phyloP scores from a whole-genome alignment of 2,797 vertebrate genomes.

The Prionace glauca region DNA sequence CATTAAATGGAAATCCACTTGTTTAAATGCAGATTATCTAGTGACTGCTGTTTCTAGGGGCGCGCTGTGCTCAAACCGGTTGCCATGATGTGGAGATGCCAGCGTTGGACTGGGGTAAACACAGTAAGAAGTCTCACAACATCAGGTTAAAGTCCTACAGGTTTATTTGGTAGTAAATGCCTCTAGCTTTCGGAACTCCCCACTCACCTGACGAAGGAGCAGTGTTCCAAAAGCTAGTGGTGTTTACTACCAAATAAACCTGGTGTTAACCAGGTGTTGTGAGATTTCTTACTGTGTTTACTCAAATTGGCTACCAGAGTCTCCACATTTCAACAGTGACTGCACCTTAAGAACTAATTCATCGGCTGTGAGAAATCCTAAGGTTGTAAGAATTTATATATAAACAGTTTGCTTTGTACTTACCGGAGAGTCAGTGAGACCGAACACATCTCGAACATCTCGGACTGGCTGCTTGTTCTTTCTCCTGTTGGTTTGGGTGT shows the following conservation, averaged over 20 bases:
- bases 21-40: neutral
- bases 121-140: no score
- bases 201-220: no score
- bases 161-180: no score
- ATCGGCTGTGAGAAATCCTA: neutral
- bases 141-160: no score
- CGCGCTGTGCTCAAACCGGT: neutral
- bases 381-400: neutral
- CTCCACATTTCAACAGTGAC: neutral
- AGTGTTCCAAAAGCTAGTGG: no score
- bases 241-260: no score
- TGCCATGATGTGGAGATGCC: no score
- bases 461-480: constrained; percentile 72
- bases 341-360: neutral
- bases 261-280: no score
- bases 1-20: neutral
- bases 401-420: constrained; percentile 46
- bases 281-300: no score
- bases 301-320: neutral
- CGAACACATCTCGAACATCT: constrained; percentile 79
- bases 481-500: constrained; percentile 80
- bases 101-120: no score
- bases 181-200: no score
- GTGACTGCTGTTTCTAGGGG: neutral
- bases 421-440: constrained; percentile 59